Base-by-base conservation (phyloP, 1,140 invertebrate species). In the Lepidurus arcticus region DNA sequence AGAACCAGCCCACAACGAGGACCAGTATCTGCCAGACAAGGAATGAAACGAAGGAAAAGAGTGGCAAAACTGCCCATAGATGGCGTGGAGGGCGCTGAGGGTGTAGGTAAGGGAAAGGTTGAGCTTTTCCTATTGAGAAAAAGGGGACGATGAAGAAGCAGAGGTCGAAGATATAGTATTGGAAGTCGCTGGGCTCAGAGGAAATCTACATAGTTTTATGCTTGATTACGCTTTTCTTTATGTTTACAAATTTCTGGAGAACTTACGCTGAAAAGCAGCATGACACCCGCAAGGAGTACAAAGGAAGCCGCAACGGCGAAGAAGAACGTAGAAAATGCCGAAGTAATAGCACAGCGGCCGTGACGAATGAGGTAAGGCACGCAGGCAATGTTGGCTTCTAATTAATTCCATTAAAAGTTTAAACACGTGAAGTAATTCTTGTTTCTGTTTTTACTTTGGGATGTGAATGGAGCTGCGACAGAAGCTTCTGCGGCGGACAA, bases 401-500 rank as follows among this genome's bases (percentile, higher is more conserved):
- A 42, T 1, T 78, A 11, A 42, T 1, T 21, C n/a, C 16, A 21
- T 16, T 13, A 13, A 42, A 21, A 75, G 1, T 13, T 34, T n/a
- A 75, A 16, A 13, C 13, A 42, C 8, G 13, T 75, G 74, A 75
- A 43, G 13, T n/a, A 44, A 11, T 42, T n/a, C n/a, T 75, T 75
- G 26, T 75, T 16, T 11, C 16, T 7, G n/a, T 75, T 42, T 44
- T 44, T 78, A 78, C 84, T 83, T 80, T 85, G 85, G 5, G 89
- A 89, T 16, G 89, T 90, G 82, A 90, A 90, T n/a, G 89, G 89
- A 44, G 88, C 87, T 9, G 89, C 89, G 21, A 90, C 88, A 2
- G 88, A 89, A 0, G 89, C 89, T 81, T 88, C 88, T 2, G 87
- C 85, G 79, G 87, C 85, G 21, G 86, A 87, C 76, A 88, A 81